Base-by-base conservation (phyloP, 1,140 invertebrate genomes). In the Drosophila busckii region DNA sequence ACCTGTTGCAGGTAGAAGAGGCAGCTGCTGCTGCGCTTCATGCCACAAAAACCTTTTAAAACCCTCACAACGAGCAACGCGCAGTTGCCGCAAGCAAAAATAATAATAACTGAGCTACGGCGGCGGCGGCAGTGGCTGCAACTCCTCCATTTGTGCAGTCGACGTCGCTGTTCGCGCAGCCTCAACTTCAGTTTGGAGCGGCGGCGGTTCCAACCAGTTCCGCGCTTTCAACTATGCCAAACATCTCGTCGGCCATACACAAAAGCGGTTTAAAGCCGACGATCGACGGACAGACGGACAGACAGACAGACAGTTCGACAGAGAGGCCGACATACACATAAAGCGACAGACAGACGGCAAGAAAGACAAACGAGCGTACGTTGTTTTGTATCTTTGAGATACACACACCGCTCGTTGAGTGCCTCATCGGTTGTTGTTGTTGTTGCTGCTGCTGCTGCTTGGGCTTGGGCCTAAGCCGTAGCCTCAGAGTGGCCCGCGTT, bases 21-120 rank as follows among this genome's bases (percentile, higher is more conserved):
- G 76, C 75, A 82, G 75, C 75, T 75, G 73, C 71, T 65, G 48
- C 69, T 63, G n/a, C n/a, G n/a, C n/a, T n/a, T n/a, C n/a, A 65
- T 76, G 73, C 69, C 73, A 80, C 73, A 75, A 80, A 82, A 82
- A 82, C 75, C 75, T 82, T 82, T 82, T 83, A 82, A 82, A 82
- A 82, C 75, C 75, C 65, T 82, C 69, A 82, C 75, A 59, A 38
- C 31, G 35, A 63, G 45, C 61, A 58, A 50, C 35, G 28, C 13
- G 35, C 15, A 25, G 35, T 12, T 20, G 16, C 71, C 71, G 75
- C 71, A 70, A 82, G 70, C 75, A 73, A 80, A 73, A 80, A 80
- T 82, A 80, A 78, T 78, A 78, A 80, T 80, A 80, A 82, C 76
- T 70, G 70, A 83, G 23, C 62, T 29, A 19, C 52, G 16, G 29